Percentiles rank a stretch among this genome's conserved stretches.
phyloP scores from a whole-genome alignment of 2,113 vertebrate species.

The Centrocercus urophasianus region DNA sequence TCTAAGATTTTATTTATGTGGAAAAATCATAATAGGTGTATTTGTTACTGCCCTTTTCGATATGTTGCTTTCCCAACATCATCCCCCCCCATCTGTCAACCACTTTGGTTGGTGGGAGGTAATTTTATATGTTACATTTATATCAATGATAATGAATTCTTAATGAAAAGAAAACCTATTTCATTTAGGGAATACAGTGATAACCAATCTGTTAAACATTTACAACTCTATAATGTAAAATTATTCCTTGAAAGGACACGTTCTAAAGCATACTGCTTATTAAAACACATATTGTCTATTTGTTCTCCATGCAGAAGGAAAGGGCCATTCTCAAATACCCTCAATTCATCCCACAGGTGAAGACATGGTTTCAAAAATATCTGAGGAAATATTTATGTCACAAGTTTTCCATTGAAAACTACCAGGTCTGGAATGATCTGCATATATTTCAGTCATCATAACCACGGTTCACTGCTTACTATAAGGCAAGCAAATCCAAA shows the following conservation, averaged over 20 bases:
- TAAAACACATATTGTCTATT: background rate
- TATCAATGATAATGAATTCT: background rate
- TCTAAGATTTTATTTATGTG: background rate
- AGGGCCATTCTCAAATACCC: background rate
- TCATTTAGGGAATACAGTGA: background rate
- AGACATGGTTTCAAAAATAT: background rate
- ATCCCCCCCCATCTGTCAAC: background rate
- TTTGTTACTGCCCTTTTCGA: background rate
- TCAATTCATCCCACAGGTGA: background rate
- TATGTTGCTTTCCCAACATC: background rate
- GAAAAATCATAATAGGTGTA: background rate
- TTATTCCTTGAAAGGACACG: background rate
- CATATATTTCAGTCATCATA: background rate
- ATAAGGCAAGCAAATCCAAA: background rate
- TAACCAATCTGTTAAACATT: background rate
- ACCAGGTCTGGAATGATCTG: background rate
- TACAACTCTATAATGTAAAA: constrained; percentile 7
- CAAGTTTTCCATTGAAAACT: background rate
- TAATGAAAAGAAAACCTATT: constrained; percentile 1
- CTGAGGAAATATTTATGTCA: background rate
- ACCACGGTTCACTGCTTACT: background rate
- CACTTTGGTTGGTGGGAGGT: background rate
- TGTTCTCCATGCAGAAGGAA: background rate
- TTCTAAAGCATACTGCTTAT: background rate
- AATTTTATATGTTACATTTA: constrained; percentile 30